Conservation (phyloP, 2,797 vertebrate genomes). For the Holocentrus rufus region DNA sequence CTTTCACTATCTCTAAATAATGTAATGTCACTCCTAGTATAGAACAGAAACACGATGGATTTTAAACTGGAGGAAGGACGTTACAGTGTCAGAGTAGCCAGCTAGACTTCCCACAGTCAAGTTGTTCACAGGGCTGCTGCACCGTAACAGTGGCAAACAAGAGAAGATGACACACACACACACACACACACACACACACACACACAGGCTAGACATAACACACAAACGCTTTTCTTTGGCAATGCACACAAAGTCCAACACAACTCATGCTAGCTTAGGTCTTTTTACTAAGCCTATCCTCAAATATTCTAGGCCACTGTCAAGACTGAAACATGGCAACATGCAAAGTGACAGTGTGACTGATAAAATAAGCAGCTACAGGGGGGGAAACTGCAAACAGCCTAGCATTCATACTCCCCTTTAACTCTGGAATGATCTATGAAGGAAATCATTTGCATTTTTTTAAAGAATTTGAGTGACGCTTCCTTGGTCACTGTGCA, state of each 20-base stretch:
- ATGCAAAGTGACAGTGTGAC: constrained; percentile 8
- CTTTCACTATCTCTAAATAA: background rate
- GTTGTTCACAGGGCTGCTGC: constrained; percentile 12
- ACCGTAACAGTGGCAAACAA: constrained; percentile 28
- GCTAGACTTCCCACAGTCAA: constrained; percentile 42
- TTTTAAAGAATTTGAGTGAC: background rate
- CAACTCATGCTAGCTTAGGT: constrained; percentile 6
- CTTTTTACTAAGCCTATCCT: background rate
- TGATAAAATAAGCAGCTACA: background rate
- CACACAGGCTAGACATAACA: constrained; percentile 16
- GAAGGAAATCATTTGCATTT: too few species aligned
- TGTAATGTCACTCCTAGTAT: background rate
- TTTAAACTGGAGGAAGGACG: constrained; percentile 1
- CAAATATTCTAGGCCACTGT: background rate
- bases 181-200: too few species aligned
- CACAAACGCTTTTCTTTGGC: constrained; percentile 41
- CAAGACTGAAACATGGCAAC: background rate
- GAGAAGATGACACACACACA: background rate
- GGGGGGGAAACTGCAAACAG: background rate
- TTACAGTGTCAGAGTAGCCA: background rate
- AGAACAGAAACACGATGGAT: constrained; percentile 11
- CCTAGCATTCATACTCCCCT: too few species aligned
- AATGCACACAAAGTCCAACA: constrained; percentile 8
- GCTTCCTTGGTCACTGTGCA: background rate
- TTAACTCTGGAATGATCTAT: too few species aligned